Evolutionary conservation across 2,797 vertebrate species (phyloP), one percentile per base, ranked within the genome.

Genomic region (Rhabdomys pumilio): DNA sequence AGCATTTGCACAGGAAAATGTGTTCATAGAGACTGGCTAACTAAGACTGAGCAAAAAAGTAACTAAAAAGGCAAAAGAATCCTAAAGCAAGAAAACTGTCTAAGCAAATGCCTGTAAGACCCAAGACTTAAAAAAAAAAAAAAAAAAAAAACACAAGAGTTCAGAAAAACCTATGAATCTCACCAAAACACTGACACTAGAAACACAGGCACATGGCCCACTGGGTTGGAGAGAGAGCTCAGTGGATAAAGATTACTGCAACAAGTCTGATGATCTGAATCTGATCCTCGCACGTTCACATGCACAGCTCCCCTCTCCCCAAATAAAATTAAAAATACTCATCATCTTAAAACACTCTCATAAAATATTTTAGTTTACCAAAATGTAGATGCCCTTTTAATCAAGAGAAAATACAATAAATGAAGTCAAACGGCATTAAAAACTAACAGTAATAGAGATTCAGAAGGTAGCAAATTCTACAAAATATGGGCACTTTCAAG

Each of bases 311-410:
- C 29, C 81, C 38, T 15, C 19, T 26, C 47, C 47, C n/a, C 34
- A 57, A 86, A 73, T 87, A 41, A 11, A 73, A 73, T 38, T 85
- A 76, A 89, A 95, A 84, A 50, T 14, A 85, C 19, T 80, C n/a
- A 90, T 75, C 84, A 82, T 19, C 65, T 92, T n/a, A 96, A 92
- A 92, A 90, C 73, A 67, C 72, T 93, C 47, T 89, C 59, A 50
- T 55, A 38, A 95, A 91, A 90, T 24, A 53, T 50, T 59, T 67
- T 83, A 94, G 87, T 73, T 67, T 82, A 91, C 38, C n/a, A 90
- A 96, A 44, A 29, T 92, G 69, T 50, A 96, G 38, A 88, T 80
- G 14, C 9, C 92, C 47, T 93, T 90, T 75, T 59, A 92, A 24
- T 83, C 84, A 44, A 95, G 13, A 90, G 57, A 44, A 94, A 88